Conservation (phyloP, 2,888 invertebrate genomes). For the Dicyrtoma fusca region DNA sequence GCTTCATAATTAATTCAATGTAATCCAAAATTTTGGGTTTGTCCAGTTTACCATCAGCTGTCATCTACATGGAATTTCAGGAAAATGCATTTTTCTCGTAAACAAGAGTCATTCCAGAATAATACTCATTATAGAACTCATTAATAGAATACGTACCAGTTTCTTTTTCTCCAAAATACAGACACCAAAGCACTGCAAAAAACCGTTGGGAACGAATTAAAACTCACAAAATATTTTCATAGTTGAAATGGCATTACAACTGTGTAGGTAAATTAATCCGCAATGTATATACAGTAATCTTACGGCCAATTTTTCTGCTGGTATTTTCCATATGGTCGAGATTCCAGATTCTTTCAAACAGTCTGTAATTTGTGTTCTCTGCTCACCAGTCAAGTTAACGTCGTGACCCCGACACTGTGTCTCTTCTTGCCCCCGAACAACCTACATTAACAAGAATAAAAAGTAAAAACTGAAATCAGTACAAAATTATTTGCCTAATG, state of each 20-base stretch:
- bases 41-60: slow-evolving; percentile 45
- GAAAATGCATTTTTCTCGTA: background rate
- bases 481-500: no score
- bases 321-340: slow-evolving; percentile 51
- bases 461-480: no score
- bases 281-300: background rate
- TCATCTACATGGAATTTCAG: slow-evolving; percentile 36
- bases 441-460: no score
- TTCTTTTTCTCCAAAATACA: slow-evolving; percentile 52
- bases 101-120: background rate
- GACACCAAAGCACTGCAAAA: slow-evolving; percentile 51
- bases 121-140: no score
- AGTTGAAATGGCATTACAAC: no score
- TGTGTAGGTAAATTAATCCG: no score
- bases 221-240: no score
- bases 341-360: slow-evolving; percentile 47
- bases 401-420: slow-evolving; percentile 47
- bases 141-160: slow-evolving; percentile 43
- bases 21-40: slow-evolving; percentile 49
- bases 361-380: slow-evolving; percentile 48
- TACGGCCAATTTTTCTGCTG: slow-evolving; percentile 51
- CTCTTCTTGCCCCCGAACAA: slow-evolving; percentile 47
- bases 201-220: no score
- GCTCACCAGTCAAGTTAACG: slow-evolving; percentile 47
- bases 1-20: slow-evolving; percentile 49